Evolutionary conservation across 2,113 vertebrate species (phyloP), one percentile per base, ranked within the genome.

Genomic region (Microcebus ravelobensis): DNA sequence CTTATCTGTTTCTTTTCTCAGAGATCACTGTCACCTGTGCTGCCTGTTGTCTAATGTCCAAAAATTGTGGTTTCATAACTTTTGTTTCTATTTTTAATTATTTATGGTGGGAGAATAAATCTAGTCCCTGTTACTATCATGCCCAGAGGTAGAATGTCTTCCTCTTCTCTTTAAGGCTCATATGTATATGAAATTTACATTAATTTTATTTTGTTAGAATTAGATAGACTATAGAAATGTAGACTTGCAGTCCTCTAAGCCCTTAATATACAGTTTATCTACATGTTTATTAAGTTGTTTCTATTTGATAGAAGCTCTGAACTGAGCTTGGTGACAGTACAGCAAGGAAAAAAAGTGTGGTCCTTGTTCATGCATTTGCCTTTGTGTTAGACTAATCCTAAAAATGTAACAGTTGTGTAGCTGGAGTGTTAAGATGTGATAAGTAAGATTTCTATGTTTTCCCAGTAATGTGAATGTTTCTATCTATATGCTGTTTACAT

Each of bases 401-500:
- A 87, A 73, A 95, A 48, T 18, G 9, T 39, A 59, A 77, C 82
- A 18, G 2, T 65, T 55, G 25, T 55, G 55, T 57, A 31, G 18
- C 55, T 39, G 20, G 93, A 88, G 25, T 67, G 45, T 52, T 86
- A 87, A 83, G n/a, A 80, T 4, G 3, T 6, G 11, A 89, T n/a
- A 67, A 3, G 6, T 27, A 59, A 12, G 55, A 36, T 90, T 83
- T 80, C n/a, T 68, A 0, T 84, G n/a, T 97, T 87, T 89, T 83
- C 15, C 50, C 23, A 52, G 34, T 79, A 77, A 45, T 42, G 13
- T 68, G 11, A 74, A 20, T 83, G 87, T 90, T 94, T 79, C 29
- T 63, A 6, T 82, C 93, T 84, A 73, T 79, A 29, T 94, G 76
- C 48, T 84, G 20, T 31, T 93, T 94, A 93, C 90, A 29, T 52